Evolutionary conservation across 2,888 invertebrate species (phyloP), one percentile per base, ranked within the genome.

Genomic region (Xestia ashworthii): DNA sequence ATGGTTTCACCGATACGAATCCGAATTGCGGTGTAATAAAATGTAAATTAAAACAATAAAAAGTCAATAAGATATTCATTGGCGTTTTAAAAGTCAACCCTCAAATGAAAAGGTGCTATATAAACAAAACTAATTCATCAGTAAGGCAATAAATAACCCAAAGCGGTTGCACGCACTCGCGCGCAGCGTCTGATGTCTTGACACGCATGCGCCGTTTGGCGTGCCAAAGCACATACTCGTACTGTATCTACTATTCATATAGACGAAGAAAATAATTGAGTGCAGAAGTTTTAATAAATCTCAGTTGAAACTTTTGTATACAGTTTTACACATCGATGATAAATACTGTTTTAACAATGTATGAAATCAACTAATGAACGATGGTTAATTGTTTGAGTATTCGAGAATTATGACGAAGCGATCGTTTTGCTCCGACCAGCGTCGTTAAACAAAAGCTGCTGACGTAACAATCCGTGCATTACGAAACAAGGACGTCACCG

Each of bases 161-260:
- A 84, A 84, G 91, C 92, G 92, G 93, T 93, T 93, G 95, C 95
- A 95, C 93, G 95, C 95, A 95, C 94, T 95, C 95, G 93, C 93
- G 95, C 95, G 95, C 95, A 93, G 91, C 92, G 93, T 93, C 92
- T 92, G 92, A 92, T 92, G 91, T 91, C 92, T 91, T 90, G 93
- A 93, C 95, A 95, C 95, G 95, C 93, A 93, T 94, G 94, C 93
- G 93, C 92, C 89, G 91, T 89, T 91, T 91, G 89, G 92, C 95
- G 94, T 95, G 96, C 95, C 96, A 95, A 95, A 92, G 91, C 92
- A 90, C 91, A 92, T 92, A 89, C 71, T 86, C 90, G 92, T 92
- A 89, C 78, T 88, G 92, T 93, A 91, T 93, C 91, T 92, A 92
- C 91, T 85, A 86, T 78, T 90, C 84, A 78, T 81, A 84, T 84